Percentiles rank a stretch among this genome's conserved stretches.
phyloP scores from a whole-genome alignment of 2,113 vertebrate species.

The Dromas ardeola region DNA sequence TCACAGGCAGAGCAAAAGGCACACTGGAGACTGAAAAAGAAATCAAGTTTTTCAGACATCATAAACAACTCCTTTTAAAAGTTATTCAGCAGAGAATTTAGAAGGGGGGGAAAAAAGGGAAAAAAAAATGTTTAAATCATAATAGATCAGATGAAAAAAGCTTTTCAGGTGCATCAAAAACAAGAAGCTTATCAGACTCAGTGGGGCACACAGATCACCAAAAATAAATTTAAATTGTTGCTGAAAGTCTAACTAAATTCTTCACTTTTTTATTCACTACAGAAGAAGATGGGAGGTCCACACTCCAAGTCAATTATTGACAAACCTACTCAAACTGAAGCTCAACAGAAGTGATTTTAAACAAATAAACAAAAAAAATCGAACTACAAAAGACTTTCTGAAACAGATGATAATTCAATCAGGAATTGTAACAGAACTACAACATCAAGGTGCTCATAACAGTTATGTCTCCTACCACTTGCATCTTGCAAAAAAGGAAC shows the following conservation, averaged over 20 bases:
- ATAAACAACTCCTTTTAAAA: background rate
- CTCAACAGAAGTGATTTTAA: background rate
- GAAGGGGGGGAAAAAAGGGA: background rate
- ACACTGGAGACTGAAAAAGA: background rate
- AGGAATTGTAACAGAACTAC: background rate
- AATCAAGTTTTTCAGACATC: background rate
- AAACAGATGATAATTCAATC: background rate
- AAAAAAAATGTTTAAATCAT: background rate
- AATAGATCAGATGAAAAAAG: background rate
- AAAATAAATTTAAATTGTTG: background rate
- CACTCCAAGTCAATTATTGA: background rate
- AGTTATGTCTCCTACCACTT: background rate
- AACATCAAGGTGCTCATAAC: background rate
- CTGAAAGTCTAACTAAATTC: background rate
- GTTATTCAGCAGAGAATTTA: background rate
- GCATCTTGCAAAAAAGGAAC: background rate
- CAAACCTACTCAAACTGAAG: background rate
- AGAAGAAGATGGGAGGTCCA: background rate
- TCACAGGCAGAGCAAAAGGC: background rate
- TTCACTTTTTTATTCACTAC: background rate
- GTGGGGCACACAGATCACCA: background rate
- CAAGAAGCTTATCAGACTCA: background rate
- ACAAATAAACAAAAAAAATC: background rate
- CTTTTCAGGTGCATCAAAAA: background rate
- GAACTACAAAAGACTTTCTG: background rate